A percentile compares a stretch with the other conserved stretches of the same genome.
Conservation (phyloP, 35 echinoderm and acorn worm genomes). For the Diadema setosum region DNA sequence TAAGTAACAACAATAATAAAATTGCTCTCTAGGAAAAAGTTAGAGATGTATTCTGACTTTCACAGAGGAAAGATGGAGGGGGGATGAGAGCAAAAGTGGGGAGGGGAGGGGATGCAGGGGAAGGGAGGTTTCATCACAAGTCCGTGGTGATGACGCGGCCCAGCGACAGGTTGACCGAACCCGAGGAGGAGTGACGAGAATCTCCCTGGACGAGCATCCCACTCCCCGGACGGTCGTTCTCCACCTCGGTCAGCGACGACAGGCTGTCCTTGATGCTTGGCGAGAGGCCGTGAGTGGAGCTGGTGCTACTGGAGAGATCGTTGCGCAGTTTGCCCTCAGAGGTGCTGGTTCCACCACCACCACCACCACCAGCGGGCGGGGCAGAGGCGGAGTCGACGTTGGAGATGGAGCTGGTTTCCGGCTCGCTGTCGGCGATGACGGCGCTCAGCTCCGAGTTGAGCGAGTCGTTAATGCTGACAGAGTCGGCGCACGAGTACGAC, state of each 20-base stretch:
- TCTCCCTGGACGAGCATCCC: background rate
- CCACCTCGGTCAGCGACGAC: conserved; percentile 59
- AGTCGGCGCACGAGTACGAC: background rate
- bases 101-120: no score
- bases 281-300: conserved; percentile 39
- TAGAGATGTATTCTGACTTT: no score
- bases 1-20: no score
- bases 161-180: background rate
- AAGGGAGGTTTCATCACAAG: conserved; percentile 16
- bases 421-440: conserved; percentile 49
- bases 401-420: conserved; percentile 50
- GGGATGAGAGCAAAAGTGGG: no score
- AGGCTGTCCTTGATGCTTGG: conserved; percentile 6
- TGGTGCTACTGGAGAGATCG: conserved; percentile 1
- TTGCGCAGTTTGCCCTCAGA: background rate
- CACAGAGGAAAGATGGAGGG: no score
- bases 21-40: no score
- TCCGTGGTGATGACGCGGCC: background rate
- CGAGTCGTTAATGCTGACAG: conserved; percentile 62
- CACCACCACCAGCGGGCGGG: background rate
- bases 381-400: conserved; percentile 5
- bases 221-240: conserved; percentile 68
- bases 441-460: conserved; percentile 90
- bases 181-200: background rate
- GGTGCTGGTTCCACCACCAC: background rate